Conservation (phyloP, 1,140 invertebrate genomes). For the Meloidogyne exigua region DNA sequence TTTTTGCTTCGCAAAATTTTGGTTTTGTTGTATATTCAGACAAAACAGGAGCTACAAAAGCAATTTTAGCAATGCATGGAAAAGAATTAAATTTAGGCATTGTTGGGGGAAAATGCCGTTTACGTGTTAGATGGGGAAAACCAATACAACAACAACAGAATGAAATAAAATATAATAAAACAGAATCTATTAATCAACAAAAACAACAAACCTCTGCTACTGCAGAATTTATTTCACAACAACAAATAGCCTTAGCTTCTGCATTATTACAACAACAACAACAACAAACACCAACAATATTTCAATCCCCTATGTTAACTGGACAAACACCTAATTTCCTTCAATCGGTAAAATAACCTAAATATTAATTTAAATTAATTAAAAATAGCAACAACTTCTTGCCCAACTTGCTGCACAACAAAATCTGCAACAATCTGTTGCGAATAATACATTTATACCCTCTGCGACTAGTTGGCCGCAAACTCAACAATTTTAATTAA, state of each 20-base stretch:
- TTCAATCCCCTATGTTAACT: neutral
- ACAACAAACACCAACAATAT: neutral
- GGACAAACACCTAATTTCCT: neutral
- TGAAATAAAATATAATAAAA: neutral
- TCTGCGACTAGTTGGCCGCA: neutral
- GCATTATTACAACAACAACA: neutral
- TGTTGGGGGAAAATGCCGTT: conserved; percentile 20
- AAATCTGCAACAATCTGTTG: neutral
- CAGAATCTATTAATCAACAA: too few relatives aligned
- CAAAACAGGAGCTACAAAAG: conserved; percentile 70
- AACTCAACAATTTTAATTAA: neutral
- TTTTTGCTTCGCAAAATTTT: conserved; percentile 99
- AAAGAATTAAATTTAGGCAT: conserved; percentile 26
- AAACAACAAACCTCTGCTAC: conserved; percentile 10
- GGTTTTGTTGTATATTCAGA: conserved; percentile 96
- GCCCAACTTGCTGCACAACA: neutral
- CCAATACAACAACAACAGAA: neutral
- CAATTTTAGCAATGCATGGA: conserved; percentile 34
- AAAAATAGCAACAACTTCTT: neutral
- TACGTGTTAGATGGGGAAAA: conserved; percentile 23
- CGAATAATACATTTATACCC: neutral
- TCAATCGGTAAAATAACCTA: neutral
- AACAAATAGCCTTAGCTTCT: conserved; percentile 10
- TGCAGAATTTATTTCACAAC: neutral
- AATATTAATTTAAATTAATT: neutral